Evolutionary conservation across 1,140 invertebrate species (phyloP).

Genomic region (Calosoma granatense): DNA sequence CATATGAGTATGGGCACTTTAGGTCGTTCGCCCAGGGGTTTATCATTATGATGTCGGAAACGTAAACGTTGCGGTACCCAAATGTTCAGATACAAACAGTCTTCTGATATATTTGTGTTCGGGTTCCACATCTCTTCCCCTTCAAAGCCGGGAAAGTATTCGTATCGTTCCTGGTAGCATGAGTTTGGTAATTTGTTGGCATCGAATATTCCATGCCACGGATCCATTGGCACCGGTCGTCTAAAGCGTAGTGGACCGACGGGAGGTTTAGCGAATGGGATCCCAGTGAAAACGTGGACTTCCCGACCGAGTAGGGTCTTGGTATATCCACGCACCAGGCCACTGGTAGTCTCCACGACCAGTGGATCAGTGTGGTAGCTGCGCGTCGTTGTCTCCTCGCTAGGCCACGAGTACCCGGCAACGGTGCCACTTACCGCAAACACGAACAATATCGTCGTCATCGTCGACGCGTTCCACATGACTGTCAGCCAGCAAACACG

Average conservation of each 20-base stretch:
- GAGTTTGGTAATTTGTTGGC: constrained; percentile 69
- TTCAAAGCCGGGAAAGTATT: constrained; percentile 78
- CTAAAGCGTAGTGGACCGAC: constrained; percentile 77
- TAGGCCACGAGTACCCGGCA: constrained; percentile 30
- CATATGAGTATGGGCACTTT: constrained; percentile 77
- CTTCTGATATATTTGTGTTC: constrained; percentile 84
- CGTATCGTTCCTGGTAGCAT: constrained; percentile 77
- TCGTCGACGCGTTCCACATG: not conserved
- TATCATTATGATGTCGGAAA: constrained; percentile 51
- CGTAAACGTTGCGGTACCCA: constrained; percentile 75
- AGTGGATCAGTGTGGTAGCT: constrained; percentile 54
- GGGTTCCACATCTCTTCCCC: constrained; percentile 96
- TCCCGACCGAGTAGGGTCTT: constrained; percentile 67
- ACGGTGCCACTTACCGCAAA: constrained; percentile 11
- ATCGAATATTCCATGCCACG: constrained; percentile 75
- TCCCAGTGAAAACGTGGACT: constrained; percentile 84
- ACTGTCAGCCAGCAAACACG: not conserved
- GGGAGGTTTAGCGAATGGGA: constrained; percentile 91
- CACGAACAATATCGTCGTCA: not conserved
- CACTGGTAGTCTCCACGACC: constrained; percentile 68
- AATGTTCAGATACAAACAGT: constrained; percentile 87
- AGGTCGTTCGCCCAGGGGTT: constrained; percentile 39
- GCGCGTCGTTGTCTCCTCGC: constrained; percentile 38
- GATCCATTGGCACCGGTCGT: constrained; percentile 71
- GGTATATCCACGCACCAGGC: constrained; percentile 63